phyloP scores from a whole-genome alignment of 2,888 invertebrate species.

The Drosophila nr. medialis region DNA sequence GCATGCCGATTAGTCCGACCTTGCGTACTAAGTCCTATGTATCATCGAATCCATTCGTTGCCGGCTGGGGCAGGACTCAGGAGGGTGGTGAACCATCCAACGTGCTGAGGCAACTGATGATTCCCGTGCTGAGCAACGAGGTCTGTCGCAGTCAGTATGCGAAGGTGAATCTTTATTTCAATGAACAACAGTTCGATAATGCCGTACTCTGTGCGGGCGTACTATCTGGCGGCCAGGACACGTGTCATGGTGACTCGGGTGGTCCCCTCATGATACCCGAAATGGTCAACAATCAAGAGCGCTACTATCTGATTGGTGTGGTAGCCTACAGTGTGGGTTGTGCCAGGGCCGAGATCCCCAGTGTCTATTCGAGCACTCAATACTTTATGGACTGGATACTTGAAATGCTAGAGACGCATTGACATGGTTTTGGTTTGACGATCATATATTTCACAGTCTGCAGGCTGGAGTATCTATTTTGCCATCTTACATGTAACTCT shows the following conservation, averaged over 20 bases:
- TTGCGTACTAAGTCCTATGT: slow-evolving; percentile 86
- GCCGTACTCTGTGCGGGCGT: slow-evolving; percentile 83
- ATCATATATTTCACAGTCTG: slow-evolving; percentile 1
- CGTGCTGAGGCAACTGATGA: slow-evolving; percentile 88
- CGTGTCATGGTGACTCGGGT: slow-evolving; percentile 84
- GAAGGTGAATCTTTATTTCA: slow-evolving; percentile 66
- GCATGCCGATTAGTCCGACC: slow-evolving; percentile 88
- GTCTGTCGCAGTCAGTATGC: slow-evolving; percentile 86
- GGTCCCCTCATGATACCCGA: slow-evolving; percentile 84
- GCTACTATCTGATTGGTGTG: slow-evolving; percentile 87
- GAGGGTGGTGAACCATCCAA: slow-evolving; percentile 88
- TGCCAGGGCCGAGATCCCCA: slow-evolving; percentile 87
- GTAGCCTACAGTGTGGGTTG: slow-evolving; percentile 89
- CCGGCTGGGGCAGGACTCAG: slow-evolving; percentile 86
- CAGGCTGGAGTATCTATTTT: background rate
- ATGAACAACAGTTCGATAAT: slow-evolving; percentile 80
- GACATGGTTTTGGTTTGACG: background rate
- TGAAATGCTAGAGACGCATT: slow-evolving; percentile 79
- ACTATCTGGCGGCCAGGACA: slow-evolving; percentile 82
- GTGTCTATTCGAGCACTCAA: slow-evolving; percentile 88
- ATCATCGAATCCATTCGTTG: slow-evolving; percentile 88
- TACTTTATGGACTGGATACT: slow-evolving; percentile 88
- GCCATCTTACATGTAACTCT: background rate
- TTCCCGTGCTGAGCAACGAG: slow-evolving; percentile 89
- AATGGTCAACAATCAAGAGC: slow-evolving; percentile 39